Evolutionary conservation across 2,113 vertebrate genomes (phyloP).

Genomic region (Thomomys bottae): DNA sequence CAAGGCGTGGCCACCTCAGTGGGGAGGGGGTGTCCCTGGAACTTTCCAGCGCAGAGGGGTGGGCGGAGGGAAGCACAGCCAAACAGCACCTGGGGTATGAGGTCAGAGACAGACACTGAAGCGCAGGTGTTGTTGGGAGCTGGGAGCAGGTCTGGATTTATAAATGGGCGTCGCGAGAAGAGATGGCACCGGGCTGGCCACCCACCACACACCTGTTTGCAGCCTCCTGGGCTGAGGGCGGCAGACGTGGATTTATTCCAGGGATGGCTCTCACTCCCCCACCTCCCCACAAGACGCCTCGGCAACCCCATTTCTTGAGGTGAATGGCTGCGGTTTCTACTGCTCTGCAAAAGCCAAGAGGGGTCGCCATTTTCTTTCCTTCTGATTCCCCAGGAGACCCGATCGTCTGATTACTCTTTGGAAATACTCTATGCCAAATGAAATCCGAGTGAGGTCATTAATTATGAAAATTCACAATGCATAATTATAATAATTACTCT

Average conservation of each 20-base stretch:
- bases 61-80: accelerated
- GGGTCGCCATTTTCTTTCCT: not conserved
- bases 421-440: slow-evolving; percentile 12
- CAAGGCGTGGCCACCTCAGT: accelerated
- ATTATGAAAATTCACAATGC: slow-evolving; percentile 72
- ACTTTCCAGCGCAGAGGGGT: not conserved
- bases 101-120: accelerated
- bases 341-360: not conserved
- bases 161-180: accelerated
- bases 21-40: not conserved
- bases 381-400: not conserved
- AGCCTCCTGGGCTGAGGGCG: not conserved
- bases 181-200: too few species aligned
- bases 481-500: slow-evolving; percentile 74
- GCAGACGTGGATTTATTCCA: too few species aligned
- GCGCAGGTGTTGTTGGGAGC: accelerated
- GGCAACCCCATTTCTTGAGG: accelerated
- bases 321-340: accelerated
- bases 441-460: slow-evolving; percentile 56
- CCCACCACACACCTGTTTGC: accelerated
- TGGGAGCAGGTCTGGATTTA: not conserved
- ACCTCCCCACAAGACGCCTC: not conserved
- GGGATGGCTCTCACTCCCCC: accelerated
- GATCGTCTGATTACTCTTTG: not conserved
- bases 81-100: accelerated